Conservation (phyloP, 2,113 vertebrate species). For the Oxygymnocypris stewartii region DNA sequence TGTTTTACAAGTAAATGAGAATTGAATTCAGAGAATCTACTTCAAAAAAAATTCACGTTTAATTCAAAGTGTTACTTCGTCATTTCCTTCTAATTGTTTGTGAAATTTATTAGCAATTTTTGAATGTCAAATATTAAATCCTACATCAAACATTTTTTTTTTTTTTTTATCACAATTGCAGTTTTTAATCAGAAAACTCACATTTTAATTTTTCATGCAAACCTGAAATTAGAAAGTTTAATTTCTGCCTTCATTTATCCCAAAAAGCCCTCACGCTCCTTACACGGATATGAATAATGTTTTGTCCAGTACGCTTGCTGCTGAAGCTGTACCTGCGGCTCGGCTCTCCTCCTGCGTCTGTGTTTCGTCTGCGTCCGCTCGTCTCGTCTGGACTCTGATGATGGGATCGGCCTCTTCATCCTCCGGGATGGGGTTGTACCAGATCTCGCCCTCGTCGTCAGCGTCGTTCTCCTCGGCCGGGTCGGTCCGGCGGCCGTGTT, state of each 20-base stretch:
- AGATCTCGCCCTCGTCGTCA: constrained; percentile 96
- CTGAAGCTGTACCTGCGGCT: constrained; percentile 55
- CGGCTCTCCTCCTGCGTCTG: constrained; percentile 75
- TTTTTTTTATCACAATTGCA: too few species aligned
- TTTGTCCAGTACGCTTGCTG: neutral
- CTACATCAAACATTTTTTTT: too few species aligned
- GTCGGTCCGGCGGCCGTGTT: constrained; percentile 63
- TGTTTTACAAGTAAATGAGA: too few species aligned
- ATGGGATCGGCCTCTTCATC: constrained; percentile 79
- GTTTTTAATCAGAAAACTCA: neutral
- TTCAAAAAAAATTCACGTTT: too few species aligned
- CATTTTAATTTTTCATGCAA: neutral
- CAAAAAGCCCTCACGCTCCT: too few species aligned
- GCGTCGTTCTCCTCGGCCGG: constrained; percentile 88
- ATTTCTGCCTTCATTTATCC: too few species aligned
- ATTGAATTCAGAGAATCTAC: too few species aligned
- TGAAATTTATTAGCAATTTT: too few species aligned
- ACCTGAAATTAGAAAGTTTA: too few species aligned
- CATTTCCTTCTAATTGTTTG: too few species aligned
- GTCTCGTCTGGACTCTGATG: constrained; percentile 48
- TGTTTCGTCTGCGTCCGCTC: constrained; percentile 1
- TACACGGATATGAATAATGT: neutral
- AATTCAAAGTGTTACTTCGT: too few species aligned
- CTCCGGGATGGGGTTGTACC: constrained; percentile 99
- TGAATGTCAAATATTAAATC: too few species aligned